Base-by-base conservation (phyloP, 2,113 vertebrate species). In the Eclectus roratus region DNA sequence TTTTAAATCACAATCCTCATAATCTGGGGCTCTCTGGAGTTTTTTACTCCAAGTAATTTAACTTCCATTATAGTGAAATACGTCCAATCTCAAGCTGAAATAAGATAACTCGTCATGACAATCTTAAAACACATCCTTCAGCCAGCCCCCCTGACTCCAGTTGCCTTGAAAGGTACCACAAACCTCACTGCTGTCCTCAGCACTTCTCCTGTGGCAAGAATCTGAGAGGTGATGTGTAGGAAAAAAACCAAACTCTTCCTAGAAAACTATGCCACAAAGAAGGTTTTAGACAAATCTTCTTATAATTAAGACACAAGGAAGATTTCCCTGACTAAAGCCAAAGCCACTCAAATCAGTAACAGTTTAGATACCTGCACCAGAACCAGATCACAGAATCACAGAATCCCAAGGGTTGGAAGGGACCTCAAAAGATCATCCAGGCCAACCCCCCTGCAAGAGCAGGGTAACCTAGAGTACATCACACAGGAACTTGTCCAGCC, bases 141-240 rank as follows among this genome's bases (percentile, higher is more conserved):
- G 61, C 17, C 65, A 87, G 12, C 8, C 11, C 15, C 19, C 3
- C 44, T 9, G 24, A 49, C 19, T 61, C 13, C 7, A 55, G 17
- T 4, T 80, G 24, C 15, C 60, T 71, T 35, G 29, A 79, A 68
- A n/a, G 18, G 58, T 23, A 74, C 17, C 58, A 61, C 35, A 69
- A 83, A 14, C 7, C 6, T 19, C 33, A 13, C 24, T 68, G 50
- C 20, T 58, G 16, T 69, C 49, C 50, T 76, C 66, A 49, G 49
- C 31, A 41, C 37, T 56, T 65, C 19, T 53, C 2, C 15, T 43
- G 50, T 18, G 13, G 18, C 41, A 64, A 80, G 46, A 80, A 88
- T 41, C 31, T 2, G 0, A 85, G 50, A 43, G 17, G 5, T 9
- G 3, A 76, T 7, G 18, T 1, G 1, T 6, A 76, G 24, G 11